Percentiles rank a stretch among this genome's conserved stretches.
These are phyloP conservation scores for Molossus molossus DNA, from an alignment of 2,797 vertebrate genomes.

Conservation along the genomic window DNA sequence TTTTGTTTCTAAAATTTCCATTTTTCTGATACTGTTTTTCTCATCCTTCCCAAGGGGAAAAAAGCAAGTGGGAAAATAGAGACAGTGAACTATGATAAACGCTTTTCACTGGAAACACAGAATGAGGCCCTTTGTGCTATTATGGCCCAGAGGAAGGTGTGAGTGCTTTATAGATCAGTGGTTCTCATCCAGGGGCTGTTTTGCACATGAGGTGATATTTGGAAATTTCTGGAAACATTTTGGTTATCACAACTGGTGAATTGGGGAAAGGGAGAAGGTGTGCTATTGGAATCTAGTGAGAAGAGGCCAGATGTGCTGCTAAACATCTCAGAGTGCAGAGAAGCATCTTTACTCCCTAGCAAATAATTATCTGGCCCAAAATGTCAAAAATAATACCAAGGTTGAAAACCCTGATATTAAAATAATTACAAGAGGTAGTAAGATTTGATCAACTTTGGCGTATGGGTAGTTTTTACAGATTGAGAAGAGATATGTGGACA, in stretches of 20 bases:
- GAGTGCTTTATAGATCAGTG: not conserved
- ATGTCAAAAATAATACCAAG: not conserved
- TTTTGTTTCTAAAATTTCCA: slow-evolving; percentile 31
- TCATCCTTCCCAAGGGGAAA: not conserved
- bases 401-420: not conserved
- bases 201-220: not conserved
- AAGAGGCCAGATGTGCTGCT: not conserved
- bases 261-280: not conserved
- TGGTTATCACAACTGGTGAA: not conserved
- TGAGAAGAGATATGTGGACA: not conserved
- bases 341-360: not conserved
- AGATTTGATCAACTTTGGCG: not conserved
- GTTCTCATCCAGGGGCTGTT: not conserved
- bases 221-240: slow-evolving; percentile 22
- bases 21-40: slow-evolving; percentile 59
- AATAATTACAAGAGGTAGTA: not conserved
- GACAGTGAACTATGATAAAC: slow-evolving; percentile 31
- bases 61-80: slow-evolving; percentile 44
- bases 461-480: not conserved
- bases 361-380: not conserved
- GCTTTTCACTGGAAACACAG: not conserved
- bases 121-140: not conserved
- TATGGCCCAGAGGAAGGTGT: not conserved
- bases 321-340: not conserved
- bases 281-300: not conserved